A percentile compares a stretch with the other conserved stretches of the same genome.
phyloP scores from a whole-genome alignment of 2,888 invertebrate genomes.

The Heteromurus nitidus region DNA sequence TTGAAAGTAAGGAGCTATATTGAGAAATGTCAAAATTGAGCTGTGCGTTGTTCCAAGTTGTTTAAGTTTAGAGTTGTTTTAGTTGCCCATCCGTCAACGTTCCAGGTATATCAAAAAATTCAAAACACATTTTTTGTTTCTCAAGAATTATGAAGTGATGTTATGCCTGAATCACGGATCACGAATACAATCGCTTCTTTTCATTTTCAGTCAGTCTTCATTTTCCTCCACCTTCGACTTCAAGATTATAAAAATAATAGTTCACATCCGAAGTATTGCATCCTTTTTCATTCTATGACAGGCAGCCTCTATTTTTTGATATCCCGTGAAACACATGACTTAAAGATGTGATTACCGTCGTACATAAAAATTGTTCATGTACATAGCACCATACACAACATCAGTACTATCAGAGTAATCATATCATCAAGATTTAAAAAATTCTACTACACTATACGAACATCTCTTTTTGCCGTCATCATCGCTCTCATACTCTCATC shows the following conservation, averaged over 20 bases:
- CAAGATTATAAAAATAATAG: too few relatives aligned
- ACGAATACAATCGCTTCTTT: constrained; percentile 3
- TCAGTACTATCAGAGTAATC: not conserved
- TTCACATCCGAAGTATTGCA: too few relatives aligned
- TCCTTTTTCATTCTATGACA: too few relatives aligned
- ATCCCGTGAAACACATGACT: not conserved
- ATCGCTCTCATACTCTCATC: constrained; percentile 10
- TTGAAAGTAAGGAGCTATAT: too few relatives aligned
- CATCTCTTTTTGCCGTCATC: constrained; percentile 3
- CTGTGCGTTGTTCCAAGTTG: too few relatives aligned
- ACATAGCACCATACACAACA: not conserved
- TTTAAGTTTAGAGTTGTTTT: constrained; percentile 29
- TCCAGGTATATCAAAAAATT: not conserved
- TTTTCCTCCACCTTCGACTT: too few relatives aligned
- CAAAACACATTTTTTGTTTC: too few relatives aligned
- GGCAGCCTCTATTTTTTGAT: too few relatives aligned
- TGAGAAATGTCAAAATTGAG: too few relatives aligned
- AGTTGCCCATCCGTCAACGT: constrained; percentile 7
- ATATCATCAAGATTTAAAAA: too few relatives aligned
- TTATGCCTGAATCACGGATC: not conserved
- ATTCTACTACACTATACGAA: too few relatives aligned
- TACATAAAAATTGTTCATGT: not conserved
- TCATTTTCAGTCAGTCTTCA: not conserved
- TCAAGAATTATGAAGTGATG: not conserved
- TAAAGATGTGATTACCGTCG: constrained; percentile 6